These are phyloP conservation scores for Drosophila auraria DNA, from an alignment of 1,140 invertebrate genomes.

Conservation along the genomic window DNA sequence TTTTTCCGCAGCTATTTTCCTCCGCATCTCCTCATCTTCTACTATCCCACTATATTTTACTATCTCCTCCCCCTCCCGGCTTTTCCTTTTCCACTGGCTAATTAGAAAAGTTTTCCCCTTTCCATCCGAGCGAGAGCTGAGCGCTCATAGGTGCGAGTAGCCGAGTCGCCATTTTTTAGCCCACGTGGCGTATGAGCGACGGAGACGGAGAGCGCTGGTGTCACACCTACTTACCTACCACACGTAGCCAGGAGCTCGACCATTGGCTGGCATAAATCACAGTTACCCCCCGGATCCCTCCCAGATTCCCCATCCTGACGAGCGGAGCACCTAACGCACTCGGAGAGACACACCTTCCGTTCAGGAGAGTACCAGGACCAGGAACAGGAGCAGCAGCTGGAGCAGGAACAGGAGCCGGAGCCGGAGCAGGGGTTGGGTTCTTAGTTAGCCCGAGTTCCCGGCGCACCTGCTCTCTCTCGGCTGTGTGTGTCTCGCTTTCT, in stretches of 20 bases:
- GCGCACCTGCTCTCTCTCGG: constrained; percentile 66
- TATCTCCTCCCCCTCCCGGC: background rate
- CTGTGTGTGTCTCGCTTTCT: constrained; percentile 40
- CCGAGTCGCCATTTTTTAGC: constrained; percentile 75
- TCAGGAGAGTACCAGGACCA: constrained; percentile 38
- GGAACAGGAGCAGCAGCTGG: background rate
- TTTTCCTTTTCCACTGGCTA: constrained; percentile 52
- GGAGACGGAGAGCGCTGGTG: constrained; percentile 62
- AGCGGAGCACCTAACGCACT: constrained; percentile 67
- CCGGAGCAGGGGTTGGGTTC: constrained; percentile 23
- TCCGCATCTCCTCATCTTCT: background rate
- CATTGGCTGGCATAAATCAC: constrained; percentile 85
- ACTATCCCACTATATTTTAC: constrained; percentile 3
- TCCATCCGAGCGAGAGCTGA: constrained; percentile 30
- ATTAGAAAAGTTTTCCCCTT: constrained; percentile 75
- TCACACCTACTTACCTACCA: constrained; percentile 78
- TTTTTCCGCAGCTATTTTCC: constrained; percentile 36
- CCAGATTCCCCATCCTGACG: constrained; percentile 29
- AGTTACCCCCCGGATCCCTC: constrained; percentile 32
- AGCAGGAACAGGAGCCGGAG: constrained; percentile 2
- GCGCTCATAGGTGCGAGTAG: constrained; percentile 69
- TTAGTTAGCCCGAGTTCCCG: constrained; percentile 38
- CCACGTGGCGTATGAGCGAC: constrained; percentile 69
- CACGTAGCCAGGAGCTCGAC: constrained; percentile 73
- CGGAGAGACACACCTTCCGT: constrained; percentile 69